A percentile compares a stretch with the other conserved stretches of the same genome.
phyloP scores from a whole-genome alignment of 1,140 invertebrate species.

The Octopus sinensis region DNA sequence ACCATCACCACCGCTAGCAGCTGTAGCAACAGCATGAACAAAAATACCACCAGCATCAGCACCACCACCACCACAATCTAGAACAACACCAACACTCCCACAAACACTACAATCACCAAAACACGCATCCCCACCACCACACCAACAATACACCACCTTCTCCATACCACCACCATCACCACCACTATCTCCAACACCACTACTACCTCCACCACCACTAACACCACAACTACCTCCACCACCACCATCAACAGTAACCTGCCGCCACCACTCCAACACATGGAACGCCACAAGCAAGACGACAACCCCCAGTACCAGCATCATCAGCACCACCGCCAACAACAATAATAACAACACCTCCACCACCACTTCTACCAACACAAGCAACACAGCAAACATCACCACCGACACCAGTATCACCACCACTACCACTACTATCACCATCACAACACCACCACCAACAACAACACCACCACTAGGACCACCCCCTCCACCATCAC shows the following conservation, averaged over 20 bases:
- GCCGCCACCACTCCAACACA: no score
- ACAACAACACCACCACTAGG: background rate
- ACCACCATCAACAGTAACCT: no score
- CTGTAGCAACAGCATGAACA: background rate
- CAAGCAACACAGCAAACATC: no score
- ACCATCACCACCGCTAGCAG: conserved; percentile 13
- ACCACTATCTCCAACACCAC: no score
- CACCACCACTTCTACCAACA: no score
- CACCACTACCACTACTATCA: no score
- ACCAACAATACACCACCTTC: background rate
- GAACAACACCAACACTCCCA: background rate
- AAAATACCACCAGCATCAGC: background rate
- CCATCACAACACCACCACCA: background rate
- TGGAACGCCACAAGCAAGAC: background rate
- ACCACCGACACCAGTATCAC: no score
- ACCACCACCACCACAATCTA: no score
- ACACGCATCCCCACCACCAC: background rate
- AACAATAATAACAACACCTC: no score
- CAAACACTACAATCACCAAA: background rate
- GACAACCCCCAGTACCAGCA: no score
- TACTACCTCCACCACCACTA: no score
- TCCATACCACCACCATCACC: background rate
- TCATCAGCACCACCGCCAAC: no score
- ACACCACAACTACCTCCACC: background rate
- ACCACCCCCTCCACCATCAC: background rate